Conservation (phyloP, 2,797 vertebrate genomes). For the Falco peregrinus region DNA sequence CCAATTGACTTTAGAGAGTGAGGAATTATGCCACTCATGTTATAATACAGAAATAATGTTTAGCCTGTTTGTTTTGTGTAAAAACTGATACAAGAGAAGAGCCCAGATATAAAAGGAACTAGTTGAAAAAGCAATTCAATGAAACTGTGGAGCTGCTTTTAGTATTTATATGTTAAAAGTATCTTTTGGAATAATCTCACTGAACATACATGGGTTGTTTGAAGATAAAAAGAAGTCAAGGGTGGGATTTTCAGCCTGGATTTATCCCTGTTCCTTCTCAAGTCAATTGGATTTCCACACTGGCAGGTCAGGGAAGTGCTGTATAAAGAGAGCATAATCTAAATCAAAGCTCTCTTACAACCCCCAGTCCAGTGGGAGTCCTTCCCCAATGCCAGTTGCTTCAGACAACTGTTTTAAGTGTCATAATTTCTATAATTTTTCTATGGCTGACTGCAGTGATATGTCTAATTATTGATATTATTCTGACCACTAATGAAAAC, state of each 20-base stretch:
- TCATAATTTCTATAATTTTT: neutral
- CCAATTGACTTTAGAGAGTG: neutral
- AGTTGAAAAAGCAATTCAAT: neutral
- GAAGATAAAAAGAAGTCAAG: slow-evolving; percentile 22
- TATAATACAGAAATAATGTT: neutral
- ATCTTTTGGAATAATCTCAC: neutral
- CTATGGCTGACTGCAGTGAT: neutral
- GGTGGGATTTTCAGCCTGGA: neutral
- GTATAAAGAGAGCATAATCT: neutral
- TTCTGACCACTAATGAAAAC: neutral
- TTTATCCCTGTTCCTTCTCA: neutral
- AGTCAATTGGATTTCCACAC: slow-evolving; percentile 16
- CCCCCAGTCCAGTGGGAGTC: neutral
- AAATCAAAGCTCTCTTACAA: neutral
- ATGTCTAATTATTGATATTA: neutral
- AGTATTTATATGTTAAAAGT: neutral
- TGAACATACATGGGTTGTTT: neutral
- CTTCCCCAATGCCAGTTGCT: neutral
- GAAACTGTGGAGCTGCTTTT: neutral
- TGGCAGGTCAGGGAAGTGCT: neutral
- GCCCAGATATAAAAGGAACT: neutral
- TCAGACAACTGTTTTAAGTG: neutral
- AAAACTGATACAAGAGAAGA: neutral
- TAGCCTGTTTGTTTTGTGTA: neutral
- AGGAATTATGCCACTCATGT: neutral